phyloP scores from a whole-genome alignment of 53 echinoderm and acorn worm species.

The Mesocentrotus franciscanus region DNA sequence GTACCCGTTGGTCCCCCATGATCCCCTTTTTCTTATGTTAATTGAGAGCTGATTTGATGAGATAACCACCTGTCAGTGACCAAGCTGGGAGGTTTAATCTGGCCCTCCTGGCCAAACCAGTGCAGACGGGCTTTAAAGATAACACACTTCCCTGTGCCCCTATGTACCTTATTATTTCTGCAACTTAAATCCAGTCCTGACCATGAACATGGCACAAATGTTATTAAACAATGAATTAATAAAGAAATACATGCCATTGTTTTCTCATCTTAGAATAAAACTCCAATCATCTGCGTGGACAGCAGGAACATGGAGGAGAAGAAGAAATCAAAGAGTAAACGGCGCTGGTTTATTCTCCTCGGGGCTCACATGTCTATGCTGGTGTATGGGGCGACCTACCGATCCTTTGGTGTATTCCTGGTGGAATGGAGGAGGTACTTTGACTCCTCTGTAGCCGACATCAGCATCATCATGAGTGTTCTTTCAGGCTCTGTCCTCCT shows the following conservation, averaged over 20 bases:
- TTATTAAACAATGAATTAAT: not conserved
- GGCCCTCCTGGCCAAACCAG: no score
- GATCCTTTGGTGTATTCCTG: constrained; percentile 39
- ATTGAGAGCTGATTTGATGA: no score
- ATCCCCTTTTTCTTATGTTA: no score
- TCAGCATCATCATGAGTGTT: constrained; percentile 42
- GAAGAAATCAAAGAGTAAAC: constrained; percentile 17
- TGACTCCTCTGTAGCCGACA: constrained; percentile 12
- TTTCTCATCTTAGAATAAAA: not conserved
- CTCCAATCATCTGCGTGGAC: not conserved
- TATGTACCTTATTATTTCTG: no score
- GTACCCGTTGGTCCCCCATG: no score
- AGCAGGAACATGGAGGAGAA: not conserved
- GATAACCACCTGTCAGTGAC: no score
- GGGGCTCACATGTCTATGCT: constrained; percentile 45
- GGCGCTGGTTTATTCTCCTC: constrained; percentile 38
- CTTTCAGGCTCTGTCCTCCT: constrained; percentile 9
- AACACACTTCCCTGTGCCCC: no score
- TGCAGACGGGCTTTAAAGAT: no score
- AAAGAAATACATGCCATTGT: not conserved
- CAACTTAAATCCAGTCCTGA: no score
- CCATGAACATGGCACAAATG: no score
- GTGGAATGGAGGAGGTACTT: constrained; percentile 57
- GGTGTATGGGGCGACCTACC: constrained; percentile 42
- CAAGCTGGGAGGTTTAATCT: no score